These are phyloP conservation scores for Harpalus rufipes DNA, from an alignment of 2,888 invertebrate species.

Conservation along the genomic window DNA sequence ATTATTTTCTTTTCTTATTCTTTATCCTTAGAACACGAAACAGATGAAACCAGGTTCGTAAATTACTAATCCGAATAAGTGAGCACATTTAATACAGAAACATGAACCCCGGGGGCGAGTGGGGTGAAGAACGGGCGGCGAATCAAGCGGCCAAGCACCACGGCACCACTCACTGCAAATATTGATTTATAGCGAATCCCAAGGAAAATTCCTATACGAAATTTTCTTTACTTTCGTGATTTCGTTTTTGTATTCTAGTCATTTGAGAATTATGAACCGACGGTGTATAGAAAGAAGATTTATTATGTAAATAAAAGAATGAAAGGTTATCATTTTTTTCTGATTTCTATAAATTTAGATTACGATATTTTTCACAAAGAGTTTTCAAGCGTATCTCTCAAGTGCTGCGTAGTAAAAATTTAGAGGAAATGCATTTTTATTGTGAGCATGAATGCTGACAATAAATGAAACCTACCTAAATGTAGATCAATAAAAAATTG, in stretches of 20 bases:
- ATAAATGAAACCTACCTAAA: no score
- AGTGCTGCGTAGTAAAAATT: background rate
- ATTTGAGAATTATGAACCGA: constrained; percentile 42
- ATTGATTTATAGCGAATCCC: constrained; percentile 58
- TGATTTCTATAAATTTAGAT: constrained; percentile 9
- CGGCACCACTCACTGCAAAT: constrained; percentile 51
- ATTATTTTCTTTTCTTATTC: constrained; percentile 51
- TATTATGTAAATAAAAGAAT: constrained; percentile 52
- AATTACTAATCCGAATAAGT: constrained; percentile 63
- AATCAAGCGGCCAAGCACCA: constrained; percentile 46
- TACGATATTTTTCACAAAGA: constrained; percentile 20
- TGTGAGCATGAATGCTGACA: no score
- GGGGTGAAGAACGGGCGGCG: background rate
- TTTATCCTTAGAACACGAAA: constrained; percentile 18
- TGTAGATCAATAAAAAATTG: no score
- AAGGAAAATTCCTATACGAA: constrained; percentile 53
- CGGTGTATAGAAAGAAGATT: constrained; percentile 36
- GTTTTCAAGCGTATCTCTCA: background rate
- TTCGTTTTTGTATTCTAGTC: constrained; percentile 55
- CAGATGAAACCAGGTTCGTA: constrained; percentile 38
- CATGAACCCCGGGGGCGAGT: constrained; percentile 9
- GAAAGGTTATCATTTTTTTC: constrained; percentile 46
- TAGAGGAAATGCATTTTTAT: background rate
- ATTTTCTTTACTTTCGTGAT: constrained; percentile 43
- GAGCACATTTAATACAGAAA: constrained; percentile 59